Percentiles rank a stretch among this genome's conserved stretches.
Conservation (phyloP, 2,797 vertebrate species). For the Sebastes goodei region DNA sequence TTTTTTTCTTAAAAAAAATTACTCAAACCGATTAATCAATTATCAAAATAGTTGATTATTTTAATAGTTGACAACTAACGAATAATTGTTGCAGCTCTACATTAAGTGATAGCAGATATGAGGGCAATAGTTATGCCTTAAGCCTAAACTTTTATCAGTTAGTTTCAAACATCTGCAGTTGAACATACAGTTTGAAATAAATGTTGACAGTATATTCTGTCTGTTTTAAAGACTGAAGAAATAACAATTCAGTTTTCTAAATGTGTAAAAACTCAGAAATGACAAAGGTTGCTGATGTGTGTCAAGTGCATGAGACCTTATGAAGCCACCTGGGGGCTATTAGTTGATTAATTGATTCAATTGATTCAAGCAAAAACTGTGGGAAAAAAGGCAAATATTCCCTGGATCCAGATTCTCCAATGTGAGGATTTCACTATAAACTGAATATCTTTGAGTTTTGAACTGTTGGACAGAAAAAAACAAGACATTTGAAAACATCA, state of each 20-base stretch:
- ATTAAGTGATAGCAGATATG: neutral
- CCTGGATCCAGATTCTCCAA: neutral
- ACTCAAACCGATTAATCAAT: no score
- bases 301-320: neutral
- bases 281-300: neutral
- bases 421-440: neutral
- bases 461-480: neutral
- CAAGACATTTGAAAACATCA: no score
- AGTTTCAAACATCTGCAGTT: neutral
- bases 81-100: no score
- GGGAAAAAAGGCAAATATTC: neutral
- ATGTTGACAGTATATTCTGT: neutral
- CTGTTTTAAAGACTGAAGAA: neutral
- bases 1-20: no score
- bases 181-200: neutral
- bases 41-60: no score
- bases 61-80: no score
- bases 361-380: no score
- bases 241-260: neutral
- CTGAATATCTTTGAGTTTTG: neutral
- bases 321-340: neutral
- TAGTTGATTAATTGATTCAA: neutral
- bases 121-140: neutral
- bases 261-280: neutral
- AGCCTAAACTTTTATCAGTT: neutral